Base-by-base conservation (phyloP, 2,888 invertebrate species). In the Leptinotarsa juncta region DNA sequence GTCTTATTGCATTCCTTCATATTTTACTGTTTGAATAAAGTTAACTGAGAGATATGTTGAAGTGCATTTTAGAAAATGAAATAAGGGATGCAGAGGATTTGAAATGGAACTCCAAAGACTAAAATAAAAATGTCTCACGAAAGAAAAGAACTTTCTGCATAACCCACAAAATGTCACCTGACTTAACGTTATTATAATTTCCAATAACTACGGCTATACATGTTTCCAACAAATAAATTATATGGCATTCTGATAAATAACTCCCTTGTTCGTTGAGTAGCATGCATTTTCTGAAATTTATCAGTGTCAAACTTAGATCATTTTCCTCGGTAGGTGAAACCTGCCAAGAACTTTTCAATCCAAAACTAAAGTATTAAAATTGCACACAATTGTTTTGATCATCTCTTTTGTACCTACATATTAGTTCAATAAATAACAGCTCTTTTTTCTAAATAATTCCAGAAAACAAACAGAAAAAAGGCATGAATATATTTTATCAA, bases 371-470 rank as follows among this genome's bases (percentile, higher is more conserved):
- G 32, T n/a, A 42, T 32, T 16, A 62, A 62, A 62, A 62, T 62
- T 62, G 62, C 53, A 32, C 53, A 51, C 68, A 69, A 23, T 53
- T 65, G 53, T 72, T 75, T 75, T 72, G 72, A 75, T 72, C 72
- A 72, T 72, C 53, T 65, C 57, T 60, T 70, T 75, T 75, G 75
- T 70, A 75, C 70, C 75, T 49, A 72, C 48, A 60, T 32, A 48
- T 69, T 16, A 67, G 67, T 67, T 67, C 32, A 70, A 70, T 75
- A 70, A 72, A 75, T 73, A 77, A 62, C 73, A 71, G 74, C 76
- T 73, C 65, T 73, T 72, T 66, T 48, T 66, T 65, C 55, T n/a
- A 16, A 62, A 26, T 26, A n/a, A 42, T 42, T 32, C 12, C n/a
- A 62, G 26, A 4, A 32, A 62, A 62, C n/a, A 62, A 32, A 16